Evolutionary conservation across 2,113 vertebrate species (phyloP).

Genomic region (Coryphaenoides rupestris): DNA sequence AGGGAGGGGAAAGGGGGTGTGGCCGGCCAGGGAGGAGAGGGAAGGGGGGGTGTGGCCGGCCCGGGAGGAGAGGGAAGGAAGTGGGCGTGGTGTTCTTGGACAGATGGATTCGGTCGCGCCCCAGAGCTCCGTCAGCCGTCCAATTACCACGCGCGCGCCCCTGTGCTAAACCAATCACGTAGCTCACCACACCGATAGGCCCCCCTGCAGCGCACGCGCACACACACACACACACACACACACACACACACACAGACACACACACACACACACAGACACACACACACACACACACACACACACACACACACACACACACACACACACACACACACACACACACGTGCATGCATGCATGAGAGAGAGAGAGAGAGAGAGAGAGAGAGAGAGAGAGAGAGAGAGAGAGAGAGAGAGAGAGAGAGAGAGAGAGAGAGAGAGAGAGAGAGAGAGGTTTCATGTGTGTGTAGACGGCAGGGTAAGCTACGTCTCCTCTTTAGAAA

Average conservation of each 20-base stretch:
- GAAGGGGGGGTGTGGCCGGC: background rate
- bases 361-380: too few relatives aligned
- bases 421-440: constrained; percentile 27
- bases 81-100: constrained; percentile 1
- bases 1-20: too few relatives aligned
- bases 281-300: background rate
- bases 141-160: constrained; percentile 16
- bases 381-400: too few relatives aligned
- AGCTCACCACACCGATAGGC: constrained; percentile 25
- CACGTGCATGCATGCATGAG: constrained; percentile 6
- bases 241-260: background rate
- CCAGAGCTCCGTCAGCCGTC: constrained; percentile 21
- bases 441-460: too few relatives aligned
- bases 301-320: background rate
- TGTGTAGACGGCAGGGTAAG: constrained; percentile 12
- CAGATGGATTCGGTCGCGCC: constrained; percentile 17
- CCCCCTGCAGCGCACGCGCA: constrained; percentile 14
- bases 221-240: too few relatives aligned
- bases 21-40: too few relatives aligned
- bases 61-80: too few relatives aligned
- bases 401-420: background rate
- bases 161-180: constrained; percentile 39
- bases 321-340: constrained; percentile 8
- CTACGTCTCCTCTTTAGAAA: constrained; percentile 43
- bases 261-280: constrained; percentile 8